Conservation (phyloP, 2,797 vertebrate species). For the Atherinosoma microstoma region DNA sequence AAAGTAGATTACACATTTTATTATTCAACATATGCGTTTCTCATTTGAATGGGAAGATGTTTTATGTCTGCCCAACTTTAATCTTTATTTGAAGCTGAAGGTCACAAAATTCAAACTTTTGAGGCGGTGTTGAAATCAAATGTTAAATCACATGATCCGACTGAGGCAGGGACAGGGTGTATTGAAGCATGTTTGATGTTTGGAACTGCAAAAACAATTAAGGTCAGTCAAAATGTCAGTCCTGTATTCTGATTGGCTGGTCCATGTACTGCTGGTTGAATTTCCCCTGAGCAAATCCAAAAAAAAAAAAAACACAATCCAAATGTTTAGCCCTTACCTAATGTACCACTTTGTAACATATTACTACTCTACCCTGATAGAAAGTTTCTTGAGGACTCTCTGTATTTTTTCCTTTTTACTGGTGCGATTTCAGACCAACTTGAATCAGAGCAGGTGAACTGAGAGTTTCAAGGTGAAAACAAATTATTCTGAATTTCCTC, state of each 20-base stretch:
- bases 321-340: too few species aligned
- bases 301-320: too few species aligned
- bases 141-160: not conserved
- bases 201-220: not conserved
- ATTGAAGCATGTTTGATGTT: not conserved
- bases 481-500: conserved; percentile 34
- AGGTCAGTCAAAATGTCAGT: not conserved
- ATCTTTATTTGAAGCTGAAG: not conserved
- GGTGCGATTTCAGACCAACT: not conserved
- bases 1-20: not conserved
- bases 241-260: not conserved
- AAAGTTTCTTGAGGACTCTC: not conserved
- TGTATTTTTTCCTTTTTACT: not conserved
- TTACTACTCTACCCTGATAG: not conserved
- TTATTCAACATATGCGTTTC: not conserved
- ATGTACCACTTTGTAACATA: not conserved
- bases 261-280: not conserved
- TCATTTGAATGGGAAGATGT: not conserved
- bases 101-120: not conserved
- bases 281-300: not conserved
- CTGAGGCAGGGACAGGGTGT: not conserved
- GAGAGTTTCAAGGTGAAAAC: conserved; percentile 48
- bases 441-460: conserved; percentile 13
- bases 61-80: not conserved
- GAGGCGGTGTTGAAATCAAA: not conserved